Evolutionary conservation across 2,113 vertebrate genomes (phyloP).

Genomic region (Leucosticte australis): DNA sequence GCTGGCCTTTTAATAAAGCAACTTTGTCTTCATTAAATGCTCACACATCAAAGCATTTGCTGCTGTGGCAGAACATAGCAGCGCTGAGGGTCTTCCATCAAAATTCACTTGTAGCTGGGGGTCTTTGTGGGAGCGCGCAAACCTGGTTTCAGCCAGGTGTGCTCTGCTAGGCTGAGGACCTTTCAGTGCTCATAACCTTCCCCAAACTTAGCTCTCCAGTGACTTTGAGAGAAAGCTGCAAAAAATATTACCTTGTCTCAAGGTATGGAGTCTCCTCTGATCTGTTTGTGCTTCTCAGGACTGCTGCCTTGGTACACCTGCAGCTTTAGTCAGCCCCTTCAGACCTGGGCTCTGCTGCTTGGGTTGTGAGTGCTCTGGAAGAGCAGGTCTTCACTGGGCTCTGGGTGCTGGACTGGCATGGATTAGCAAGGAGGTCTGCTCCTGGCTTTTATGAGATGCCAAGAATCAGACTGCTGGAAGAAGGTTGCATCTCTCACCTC

Average conservation of each 20-base stretch:
- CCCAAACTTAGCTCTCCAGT: background rate
- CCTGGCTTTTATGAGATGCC: background rate
- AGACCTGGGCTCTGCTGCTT: background rate
- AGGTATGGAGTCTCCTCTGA: background rate
- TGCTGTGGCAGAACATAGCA: background rate
- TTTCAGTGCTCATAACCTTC: background rate
- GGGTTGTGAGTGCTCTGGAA: rapidly evolving
- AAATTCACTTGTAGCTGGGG: background rate
- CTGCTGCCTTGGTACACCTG: background rate
- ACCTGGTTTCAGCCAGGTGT: background rate
- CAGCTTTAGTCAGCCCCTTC: background rate
- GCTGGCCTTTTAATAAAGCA: background rate
- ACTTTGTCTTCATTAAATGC: background rate
- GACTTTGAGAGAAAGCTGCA: background rate
- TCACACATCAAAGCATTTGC: background rate
- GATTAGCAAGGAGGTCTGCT: background rate
- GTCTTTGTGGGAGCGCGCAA: rapidly evolving
- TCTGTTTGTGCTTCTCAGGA: background rate
- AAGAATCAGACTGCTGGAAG: background rate
- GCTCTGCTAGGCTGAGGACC: background rate
- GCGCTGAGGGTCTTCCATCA: background rate
- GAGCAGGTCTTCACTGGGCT: background rate
- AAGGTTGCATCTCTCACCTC: background rate
- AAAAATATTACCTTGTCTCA: background rate
- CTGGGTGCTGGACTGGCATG: background rate